These are phyloP conservation scores for Sphinx pinastri DNA, from an alignment of 2,888 invertebrate genomes.

Conservation along the genomic window DNA sequence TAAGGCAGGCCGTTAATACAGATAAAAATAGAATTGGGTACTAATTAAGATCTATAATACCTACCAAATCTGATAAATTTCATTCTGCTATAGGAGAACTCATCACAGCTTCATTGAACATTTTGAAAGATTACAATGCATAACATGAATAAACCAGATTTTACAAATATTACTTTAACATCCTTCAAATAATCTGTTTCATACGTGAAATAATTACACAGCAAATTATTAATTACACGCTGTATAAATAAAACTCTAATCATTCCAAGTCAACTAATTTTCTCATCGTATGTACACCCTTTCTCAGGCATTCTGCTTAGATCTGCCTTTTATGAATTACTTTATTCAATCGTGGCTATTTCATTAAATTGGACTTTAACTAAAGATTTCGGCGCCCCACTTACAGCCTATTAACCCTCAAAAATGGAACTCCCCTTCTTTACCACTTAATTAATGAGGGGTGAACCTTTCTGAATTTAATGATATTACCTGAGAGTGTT, in stretches of 20 bases:
- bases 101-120: no score
- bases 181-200: no score
- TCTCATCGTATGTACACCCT: not conserved
- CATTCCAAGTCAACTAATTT: not conserved
- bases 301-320: not conserved
- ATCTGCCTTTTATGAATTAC: conserved; percentile 16
- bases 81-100: no score
- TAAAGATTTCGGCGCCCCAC: conserved; percentile 14
- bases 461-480: conserved; percentile 2
- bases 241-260: conserved; percentile 12
- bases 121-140: no score
- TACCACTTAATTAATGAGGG: conserved; percentile 14
- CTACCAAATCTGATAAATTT: no score
- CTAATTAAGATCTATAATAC: no score
- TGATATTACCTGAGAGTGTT: not conserved
- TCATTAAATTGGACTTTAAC: conserved; percentile 18
- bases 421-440: conserved; percentile 13
- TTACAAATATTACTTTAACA: no score
- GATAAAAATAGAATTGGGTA: no score
- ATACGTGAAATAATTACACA: no score
- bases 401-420: conserved; percentile 22
- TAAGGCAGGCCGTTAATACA: no score
- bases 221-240: no score
- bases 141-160: no score
- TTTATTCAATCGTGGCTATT: conserved; percentile 14